These are phyloP conservation scores for Hypomecis atomaria DNA, from an alignment of 2,888 invertebrate genomes.

Conservation along the genomic window DNA sequence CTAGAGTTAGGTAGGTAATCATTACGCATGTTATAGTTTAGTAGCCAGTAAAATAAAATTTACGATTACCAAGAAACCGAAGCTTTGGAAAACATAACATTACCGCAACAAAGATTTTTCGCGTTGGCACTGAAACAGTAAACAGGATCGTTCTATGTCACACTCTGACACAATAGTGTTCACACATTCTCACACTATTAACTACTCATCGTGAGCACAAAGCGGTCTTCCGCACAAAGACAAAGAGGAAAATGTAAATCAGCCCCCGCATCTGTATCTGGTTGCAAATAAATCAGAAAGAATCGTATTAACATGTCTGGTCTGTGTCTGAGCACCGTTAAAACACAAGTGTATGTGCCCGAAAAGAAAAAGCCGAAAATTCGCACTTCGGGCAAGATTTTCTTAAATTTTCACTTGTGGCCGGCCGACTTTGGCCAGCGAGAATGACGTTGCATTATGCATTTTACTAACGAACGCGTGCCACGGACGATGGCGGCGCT, in stretches of 20 bases:
- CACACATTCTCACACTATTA: background rate
- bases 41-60: too few relatives aligned
- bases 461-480: slow-evolving; percentile 78
- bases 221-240: slow-evolving; percentile 17
- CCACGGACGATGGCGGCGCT: slow-evolving; percentile 56
- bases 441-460: slow-evolving; percentile 76
- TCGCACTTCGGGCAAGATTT: slow-evolving; percentile 45
- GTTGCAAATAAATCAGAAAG: slow-evolving; percentile 28
- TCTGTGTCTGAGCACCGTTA: slow-evolving; percentile 26
- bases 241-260: slow-evolving; percentile 31
- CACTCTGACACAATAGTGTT: background rate
- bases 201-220: slow-evolving; percentile 7
- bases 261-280: slow-evolving; percentile 24
- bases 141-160: too few relatives aligned
- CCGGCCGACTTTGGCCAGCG: slow-evolving; percentile 40
- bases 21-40: too few relatives aligned
- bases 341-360: slow-evolving; percentile 36
- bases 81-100: too few relatives aligned
- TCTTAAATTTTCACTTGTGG: slow-evolving; percentile 67
- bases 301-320: slow-evolving; percentile 32
- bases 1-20: too few relatives aligned
- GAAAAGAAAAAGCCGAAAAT: slow-evolving; percentile 24
- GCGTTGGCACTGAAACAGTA: too few relatives aligned
- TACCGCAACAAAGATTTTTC: too few relatives aligned
- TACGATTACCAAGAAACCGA: too few relatives aligned